Base-by-base conservation (phyloP, 2,797 vertebrate species). In the Sitta carolinensis region DNA sequence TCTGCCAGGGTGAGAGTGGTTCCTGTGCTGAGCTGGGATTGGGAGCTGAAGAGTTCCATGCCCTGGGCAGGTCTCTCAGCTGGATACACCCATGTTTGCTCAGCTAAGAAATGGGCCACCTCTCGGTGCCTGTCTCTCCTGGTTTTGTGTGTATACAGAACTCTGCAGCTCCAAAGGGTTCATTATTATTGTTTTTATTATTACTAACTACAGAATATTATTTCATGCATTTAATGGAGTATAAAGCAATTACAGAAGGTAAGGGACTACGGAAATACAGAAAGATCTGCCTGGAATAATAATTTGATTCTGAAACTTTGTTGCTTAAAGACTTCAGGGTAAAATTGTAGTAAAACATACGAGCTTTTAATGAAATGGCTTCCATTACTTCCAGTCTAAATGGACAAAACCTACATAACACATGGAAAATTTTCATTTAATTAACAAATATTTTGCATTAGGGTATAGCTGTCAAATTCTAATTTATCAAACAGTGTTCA, bases 291-390 rank as follows among this genome's bases (percentile, higher is more conserved):
- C 91, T 77, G 77, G 89, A 94, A 89, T 77, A 90, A 84, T 90
- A 94, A 93, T 96, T 84, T 42, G 57, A 82, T 95, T 95, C 87
- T 81, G 63, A 79, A 96, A 96, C 70, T 94, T 96, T 93, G 85
- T 90, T 95, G 74, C 81, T 84, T 72, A 68, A 96, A 55, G 87
- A 97, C 77, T 95, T 95, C 83, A 94, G 94, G 95, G 74, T 88
- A 76, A 91, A 94, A 96, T 29, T 79, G 59, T 58, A 82, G 61
- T 21, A 9, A 67, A 59, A 90, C 47, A 62, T 77, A 90, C 36
- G 94, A 96, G 85, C 25, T 93, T 96, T 87, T 95, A 94, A 94
- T 94, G 77, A 94, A 96, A 94, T 74, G 45, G 21, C 42, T 93
- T 57, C 77, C 67, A 80, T 96, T 84, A 80, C 74, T 87, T 91